A percentile compares a stretch with the other conserved stretches of the same genome.
These are phyloP conservation scores for Archips crataeganus DNA, from an alignment of 2,888 invertebrate genomes.

Conservation along the genomic window DNA sequence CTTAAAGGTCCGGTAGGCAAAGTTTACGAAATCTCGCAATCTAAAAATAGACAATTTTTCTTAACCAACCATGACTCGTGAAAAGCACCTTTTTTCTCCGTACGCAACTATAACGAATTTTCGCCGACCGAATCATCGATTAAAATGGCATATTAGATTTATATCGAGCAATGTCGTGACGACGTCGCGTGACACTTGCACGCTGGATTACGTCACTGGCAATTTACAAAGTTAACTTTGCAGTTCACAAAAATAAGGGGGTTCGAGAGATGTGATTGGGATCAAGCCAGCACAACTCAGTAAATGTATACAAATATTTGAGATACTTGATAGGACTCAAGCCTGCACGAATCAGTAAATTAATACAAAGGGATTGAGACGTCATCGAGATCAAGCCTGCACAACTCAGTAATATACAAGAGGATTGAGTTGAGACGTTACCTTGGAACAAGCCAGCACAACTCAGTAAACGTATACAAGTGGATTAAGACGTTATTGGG, in stretches of 20 bases:
- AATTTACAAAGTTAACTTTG: background rate
- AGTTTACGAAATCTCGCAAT: background rate
- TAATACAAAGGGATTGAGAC: too few species aligned
- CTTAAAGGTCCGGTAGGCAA: background rate
- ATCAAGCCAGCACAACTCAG: too few species aligned
- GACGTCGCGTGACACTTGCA: conserved; percentile 17
- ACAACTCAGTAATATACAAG: too few species aligned
- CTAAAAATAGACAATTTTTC: background rate
- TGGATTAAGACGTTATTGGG: too few species aligned
- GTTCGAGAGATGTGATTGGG: too few species aligned
- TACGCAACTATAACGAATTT: background rate
- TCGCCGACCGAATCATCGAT: conserved; percentile 2
- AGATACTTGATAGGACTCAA: too few species aligned
- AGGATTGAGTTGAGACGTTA: too few species aligned
- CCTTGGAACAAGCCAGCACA: too few species aligned
- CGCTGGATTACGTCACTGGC: conserved; percentile 1
- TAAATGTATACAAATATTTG: too few species aligned
- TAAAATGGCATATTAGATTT: background rate
- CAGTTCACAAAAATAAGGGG: background rate
- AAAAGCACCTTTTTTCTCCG: background rate
- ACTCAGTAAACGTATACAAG: too few species aligned
- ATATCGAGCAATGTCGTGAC: conserved; percentile 18
- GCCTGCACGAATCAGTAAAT: too few species aligned
- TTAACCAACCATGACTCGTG: background rate
- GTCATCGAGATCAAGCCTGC: too few species aligned